Evolutionary conservation across 2,113 vertebrate genomes (phyloP).

Genomic region (rabbit (Oryctolagus cuniculus)): mOryCun1.1 NC_091448.1:48358001-48358500

Average conservation of each 20-base stretch:
- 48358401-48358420: constrained; percentile 33
- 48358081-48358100: neutral
- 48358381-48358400: constrained; percentile 49
- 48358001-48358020: too few species aligned
- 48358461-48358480: constrained; percentile 58
- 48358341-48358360: neutral
- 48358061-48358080: too few species aligned
- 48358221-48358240: neutral
- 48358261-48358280: neutral
- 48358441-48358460: neutral
- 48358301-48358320: constrained; percentile 2
- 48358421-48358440: constrained; percentile 15
- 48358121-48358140: neutral
- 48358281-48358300: neutral
- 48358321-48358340: constrained; percentile 43
- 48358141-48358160: neutral
- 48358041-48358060: too few species aligned
- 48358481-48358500: constrained; percentile 76
- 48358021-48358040: too few species aligned
- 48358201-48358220: neutral
- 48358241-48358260: neutral
- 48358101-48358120: neutral
- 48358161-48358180: neutral
- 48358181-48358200: neutral
- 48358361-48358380: neutral